A percentile compares a stretch with the other conserved stretches of the same genome.
Conservation (phyloP, 1,140 invertebrate species). For the Harpegnathos saltator region DNA sequence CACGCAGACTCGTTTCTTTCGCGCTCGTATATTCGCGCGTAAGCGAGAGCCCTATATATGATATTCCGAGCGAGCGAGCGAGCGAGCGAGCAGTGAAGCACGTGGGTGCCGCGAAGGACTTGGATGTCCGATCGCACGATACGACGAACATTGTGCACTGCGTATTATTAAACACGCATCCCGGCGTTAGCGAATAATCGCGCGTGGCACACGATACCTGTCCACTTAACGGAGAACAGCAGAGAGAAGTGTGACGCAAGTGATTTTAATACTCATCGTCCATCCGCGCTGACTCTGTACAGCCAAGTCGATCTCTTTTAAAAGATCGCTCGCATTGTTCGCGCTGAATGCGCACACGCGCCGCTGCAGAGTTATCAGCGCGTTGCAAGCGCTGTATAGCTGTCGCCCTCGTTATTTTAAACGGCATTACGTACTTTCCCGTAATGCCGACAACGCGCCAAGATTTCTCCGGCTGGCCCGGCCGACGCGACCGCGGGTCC, state of each 20-base stretch:
- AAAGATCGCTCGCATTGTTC: conserved; percentile 53
- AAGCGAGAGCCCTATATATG: too few species aligned
- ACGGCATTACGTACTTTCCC: conserved; percentile 47
- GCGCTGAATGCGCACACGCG: conserved; percentile 40
- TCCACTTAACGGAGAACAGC: conserved; percentile 54
- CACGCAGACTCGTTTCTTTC: conserved; percentile 11
- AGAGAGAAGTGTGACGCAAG: conserved; percentile 35
- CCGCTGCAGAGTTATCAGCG: conserved; percentile 40
- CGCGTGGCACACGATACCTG: conserved; percentile 29
- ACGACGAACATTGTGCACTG: conserved; percentile 47
- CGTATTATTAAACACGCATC: conserved; percentile 56
- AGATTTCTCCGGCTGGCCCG: background rate
- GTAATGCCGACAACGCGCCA: conserved; percentile 27
- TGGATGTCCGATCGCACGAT: conserved; percentile 47
- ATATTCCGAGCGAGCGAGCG: conserved; percentile 13
- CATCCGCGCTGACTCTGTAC: conserved; percentile 16
- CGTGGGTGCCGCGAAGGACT: conserved; percentile 40
- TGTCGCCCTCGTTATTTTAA: conserved; percentile 43
- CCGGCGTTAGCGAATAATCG: conserved; percentile 55
- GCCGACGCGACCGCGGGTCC: background rate
- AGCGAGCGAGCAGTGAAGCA: background rate
- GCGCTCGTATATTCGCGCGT: too few species aligned
- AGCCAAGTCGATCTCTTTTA: conserved; percentile 54
- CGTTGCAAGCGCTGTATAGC: conserved; percentile 28
- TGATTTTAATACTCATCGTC: conserved; percentile 60